Percentiles rank a stretch among this genome's conserved stretches.
Conservation (phyloP, 2,888 invertebrate species). For the Hyposoter didymator region DNA sequence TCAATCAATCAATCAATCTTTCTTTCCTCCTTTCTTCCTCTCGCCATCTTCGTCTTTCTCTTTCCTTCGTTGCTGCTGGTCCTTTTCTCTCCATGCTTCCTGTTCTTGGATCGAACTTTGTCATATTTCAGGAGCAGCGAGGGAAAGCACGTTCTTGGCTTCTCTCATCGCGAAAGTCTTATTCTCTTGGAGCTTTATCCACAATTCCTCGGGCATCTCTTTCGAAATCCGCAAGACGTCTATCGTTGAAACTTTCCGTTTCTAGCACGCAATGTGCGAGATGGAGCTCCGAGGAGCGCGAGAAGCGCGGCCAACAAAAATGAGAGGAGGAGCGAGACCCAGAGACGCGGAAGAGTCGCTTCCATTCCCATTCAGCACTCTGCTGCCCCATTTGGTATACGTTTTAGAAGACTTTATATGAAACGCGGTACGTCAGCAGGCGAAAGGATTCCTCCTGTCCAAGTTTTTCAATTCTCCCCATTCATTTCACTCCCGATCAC, state of each 20-base stretch:
- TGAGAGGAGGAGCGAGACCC: not conserved
- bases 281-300: not conserved
- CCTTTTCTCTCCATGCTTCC: constrained; percentile 29
- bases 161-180: constrained; percentile 29
- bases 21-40: constrained; percentile 17
- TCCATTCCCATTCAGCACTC: constrained; percentile 7
- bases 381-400: constrained; percentile 28
- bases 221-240: constrained; percentile 31
- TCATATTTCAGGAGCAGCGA: constrained; percentile 66
- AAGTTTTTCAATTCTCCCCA: constrained; percentile 58
- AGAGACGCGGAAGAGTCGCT: not conserved
- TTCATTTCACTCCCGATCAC: constrained; percentile 34
- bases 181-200: constrained; percentile 36
- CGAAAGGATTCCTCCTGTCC: constrained; percentile 18
- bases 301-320: not conserved
- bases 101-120: constrained; percentile 60
- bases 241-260: constrained; percentile 57
- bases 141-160: constrained; percentile 50
- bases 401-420: constrained; percentile 33
- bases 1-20: no score
- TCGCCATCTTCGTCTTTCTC: not conserved
- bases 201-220: constrained; percentile 13
- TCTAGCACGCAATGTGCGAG: constrained; percentile 11
- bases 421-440: constrained; percentile 1
- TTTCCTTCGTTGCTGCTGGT: not conserved